phyloP scores from a whole-genome alignment of 2,797 vertebrate species.

The Centropyge bicolor region DNA sequence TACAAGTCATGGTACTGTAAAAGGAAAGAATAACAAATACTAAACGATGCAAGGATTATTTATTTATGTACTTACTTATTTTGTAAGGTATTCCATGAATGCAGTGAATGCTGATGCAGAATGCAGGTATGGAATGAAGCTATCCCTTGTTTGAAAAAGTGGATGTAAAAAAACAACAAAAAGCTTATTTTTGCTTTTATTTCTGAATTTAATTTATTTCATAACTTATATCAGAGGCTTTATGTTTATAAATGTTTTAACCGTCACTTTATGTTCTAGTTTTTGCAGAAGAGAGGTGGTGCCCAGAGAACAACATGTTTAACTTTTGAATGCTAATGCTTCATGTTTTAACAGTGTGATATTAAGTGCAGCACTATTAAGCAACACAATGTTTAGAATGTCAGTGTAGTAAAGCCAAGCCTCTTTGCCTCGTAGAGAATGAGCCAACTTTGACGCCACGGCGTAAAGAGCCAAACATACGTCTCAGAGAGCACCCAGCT shows the following conservation, averaged over 20 bases:
- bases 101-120: slow-evolving; percentile 78
- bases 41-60: slow-evolving; percentile 83
- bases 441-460: slow-evolving; percentile 63
- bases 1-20: slow-evolving; percentile 85
- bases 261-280: slow-evolving; percentile 65
- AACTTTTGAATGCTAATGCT: slow-evolving; percentile 63
- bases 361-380: slow-evolving; percentile 61
- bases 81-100: slow-evolving; percentile 79
- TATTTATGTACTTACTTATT: slow-evolving; percentile 82
- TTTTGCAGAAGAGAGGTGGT: slow-evolving; percentile 51
- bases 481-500: slow-evolving; percentile 67
- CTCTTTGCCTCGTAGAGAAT: slow-evolving; percentile 63
- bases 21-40: slow-evolving; percentile 72
- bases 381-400: slow-evolving; percentile 65
- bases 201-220: slow-evolving; percentile 74
- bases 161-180: slow-evolving; percentile 61
- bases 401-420: slow-evolving; percentile 67
- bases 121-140: slow-evolving; percentile 75
- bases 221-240: slow-evolving; percentile 69
- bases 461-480: slow-evolving; percentile 68
- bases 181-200: slow-evolving; percentile 76
- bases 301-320: slow-evolving; percentile 43
- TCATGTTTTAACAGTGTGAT: slow-evolving; percentile 67
- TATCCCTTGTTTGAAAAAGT: slow-evolving; percentile 68
- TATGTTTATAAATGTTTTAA: slow-evolving; percentile 60